Evolutionary conservation across 1,140 invertebrate species (phyloP).

Genomic region (Pteromalus puparum): DNA sequence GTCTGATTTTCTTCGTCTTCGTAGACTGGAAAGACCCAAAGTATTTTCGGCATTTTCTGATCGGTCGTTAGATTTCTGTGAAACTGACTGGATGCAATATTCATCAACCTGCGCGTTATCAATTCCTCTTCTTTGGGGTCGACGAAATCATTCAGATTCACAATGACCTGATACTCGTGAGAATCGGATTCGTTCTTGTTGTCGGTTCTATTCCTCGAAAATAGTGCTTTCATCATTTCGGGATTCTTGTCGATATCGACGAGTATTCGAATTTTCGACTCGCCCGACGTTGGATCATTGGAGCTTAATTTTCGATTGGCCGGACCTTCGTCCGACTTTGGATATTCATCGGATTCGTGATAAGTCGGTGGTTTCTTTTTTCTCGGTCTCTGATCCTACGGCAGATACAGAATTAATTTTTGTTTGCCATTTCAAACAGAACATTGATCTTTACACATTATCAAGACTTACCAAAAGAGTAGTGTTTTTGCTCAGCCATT

Average conservation of each 20-base stretch:
- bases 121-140: conserved; percentile 22
- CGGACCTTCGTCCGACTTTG: not conserved
- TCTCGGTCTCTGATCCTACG: not conserved
- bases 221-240: conserved; percentile 10
- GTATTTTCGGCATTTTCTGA: conserved; percentile 35
- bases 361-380: not conserved
- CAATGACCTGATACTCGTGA: conserved; percentile 26
- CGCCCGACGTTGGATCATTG: not conserved
- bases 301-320: not conserved
- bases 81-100: conserved; percentile 19
- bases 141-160: conserved; percentile 31
- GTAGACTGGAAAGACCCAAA: conserved; percentile 50
- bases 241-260: conserved; percentile 49
- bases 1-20: conserved; percentile 29
- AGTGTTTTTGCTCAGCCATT: conserved; percentile 33
- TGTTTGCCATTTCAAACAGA: not conserved
- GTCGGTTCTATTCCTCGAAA: conserved; percentile 11
- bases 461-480: not conserved
- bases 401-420: not conserved
- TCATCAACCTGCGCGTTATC: conserved; percentile 30
- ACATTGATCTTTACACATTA: not conserved
- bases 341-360: not conserved
- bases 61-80: conserved; percentile 11
- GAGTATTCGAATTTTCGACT: conserved; percentile 26
- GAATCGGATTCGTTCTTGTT: not conserved